phyloP scores from a whole-genome alignment of 64 coral and sea anemone species.

The Pachyseris speciosa region DNA sequence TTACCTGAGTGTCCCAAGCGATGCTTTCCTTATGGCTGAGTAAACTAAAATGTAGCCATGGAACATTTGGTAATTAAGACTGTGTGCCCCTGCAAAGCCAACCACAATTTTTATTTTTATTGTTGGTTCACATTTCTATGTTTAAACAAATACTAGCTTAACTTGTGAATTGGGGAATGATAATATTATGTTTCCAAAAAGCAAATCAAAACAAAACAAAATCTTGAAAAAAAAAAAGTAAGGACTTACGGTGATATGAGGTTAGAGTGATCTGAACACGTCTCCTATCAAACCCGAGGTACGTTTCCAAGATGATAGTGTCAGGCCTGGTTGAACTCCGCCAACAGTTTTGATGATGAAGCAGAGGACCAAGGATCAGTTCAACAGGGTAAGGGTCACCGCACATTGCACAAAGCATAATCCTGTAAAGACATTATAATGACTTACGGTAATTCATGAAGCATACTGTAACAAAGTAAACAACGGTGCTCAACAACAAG shows the following conservation, averaged over 20 bases:
- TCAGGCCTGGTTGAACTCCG: constrained; percentile 83
- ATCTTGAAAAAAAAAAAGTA: no score
- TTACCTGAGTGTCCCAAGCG: constrained; percentile 88
- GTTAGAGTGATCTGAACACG: constrained; percentile 94
- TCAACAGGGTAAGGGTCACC: constrained; percentile 96
- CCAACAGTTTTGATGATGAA: constrained; percentile 96
- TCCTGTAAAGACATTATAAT: constrained; percentile 48
- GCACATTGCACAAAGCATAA: constrained; percentile 98
- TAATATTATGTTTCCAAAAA: background rate
- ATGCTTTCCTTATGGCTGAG: constrained; percentile 92
- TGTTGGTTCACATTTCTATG: no score
- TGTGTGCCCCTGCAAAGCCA: constrained; percentile 87
- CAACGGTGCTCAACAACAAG: no score
- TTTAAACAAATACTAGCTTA: no score
- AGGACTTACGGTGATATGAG: constrained; percentile 98
- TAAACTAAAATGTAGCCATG: constrained; percentile 99
- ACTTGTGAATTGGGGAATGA: no score
- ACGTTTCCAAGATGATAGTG: constrained; percentile 91
- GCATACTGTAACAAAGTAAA: no score
- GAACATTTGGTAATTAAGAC: constrained; percentile 95
- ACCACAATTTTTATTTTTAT: no score
- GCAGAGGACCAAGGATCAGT: constrained; percentile 91
- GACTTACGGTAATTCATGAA: no score
- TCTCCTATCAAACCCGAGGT: constrained; percentile 87
- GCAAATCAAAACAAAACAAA: background rate